Evolutionary conservation across 2,888 invertebrate genomes (phyloP).

Genomic region (Agrochola lychnidis): DNA sequence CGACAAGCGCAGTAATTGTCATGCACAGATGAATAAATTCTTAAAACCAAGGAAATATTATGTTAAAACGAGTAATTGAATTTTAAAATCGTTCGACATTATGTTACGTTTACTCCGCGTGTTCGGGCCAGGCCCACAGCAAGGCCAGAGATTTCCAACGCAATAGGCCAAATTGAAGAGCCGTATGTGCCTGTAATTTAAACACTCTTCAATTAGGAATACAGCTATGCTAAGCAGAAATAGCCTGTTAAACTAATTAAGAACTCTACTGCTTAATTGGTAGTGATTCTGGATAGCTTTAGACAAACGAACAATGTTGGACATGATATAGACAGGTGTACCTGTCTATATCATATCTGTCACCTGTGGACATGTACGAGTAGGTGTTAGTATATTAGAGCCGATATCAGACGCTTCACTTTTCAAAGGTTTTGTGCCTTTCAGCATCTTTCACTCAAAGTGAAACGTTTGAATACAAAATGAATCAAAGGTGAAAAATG

Average conservation of each 20-base stretch:
- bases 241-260: not conserved
- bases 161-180: not conserved
- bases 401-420: not conserved
- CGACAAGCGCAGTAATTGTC: not conserved
- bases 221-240: too few species aligned
- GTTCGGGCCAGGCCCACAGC: not conserved
- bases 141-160: not conserved
- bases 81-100: not conserved
- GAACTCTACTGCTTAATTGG: not conserved
- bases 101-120: not conserved
- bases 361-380: too few species aligned
- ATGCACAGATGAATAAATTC: not conserved
- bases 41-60: not conserved
- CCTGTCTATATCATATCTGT: too few species aligned
- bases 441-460: not conserved
- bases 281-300: not conserved
- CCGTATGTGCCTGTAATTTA: not conserved
- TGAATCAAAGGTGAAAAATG: not conserved
- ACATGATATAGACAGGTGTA: too few species aligned
- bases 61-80: not conserved
- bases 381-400: not conserved
- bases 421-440: not conserved
- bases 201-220: not conserved
- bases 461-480: not conserved
- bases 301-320: not conserved